Base-by-base conservation (phyloP, 2,113 vertebrate genomes). In the Serinus canaria region DNA sequence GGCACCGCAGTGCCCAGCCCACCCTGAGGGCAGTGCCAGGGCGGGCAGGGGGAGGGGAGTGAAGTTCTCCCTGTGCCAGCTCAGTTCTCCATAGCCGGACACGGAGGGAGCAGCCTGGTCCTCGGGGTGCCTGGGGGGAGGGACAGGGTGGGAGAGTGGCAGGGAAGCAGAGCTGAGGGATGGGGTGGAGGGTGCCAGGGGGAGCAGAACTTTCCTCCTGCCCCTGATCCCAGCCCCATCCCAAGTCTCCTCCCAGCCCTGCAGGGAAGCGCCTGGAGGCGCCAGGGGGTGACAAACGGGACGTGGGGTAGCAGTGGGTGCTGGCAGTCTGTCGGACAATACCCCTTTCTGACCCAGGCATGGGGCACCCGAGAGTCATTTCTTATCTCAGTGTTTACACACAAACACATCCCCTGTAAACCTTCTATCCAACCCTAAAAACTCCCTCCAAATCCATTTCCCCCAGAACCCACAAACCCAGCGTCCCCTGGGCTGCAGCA, bases 281-380 rank as follows among this genome's bases (percentile, higher is more conserved):
- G 77, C 52, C 15, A 11, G n/a, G 23, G 30, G 27, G 13, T 67
- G 67, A 33, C 24, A 82, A 8, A 23, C 0, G 15, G 60, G 39
- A 33, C 8, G 0, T 0, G 52, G 44, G 66, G 35, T 4, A 3
- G 11, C 37, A 33, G 0, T 0, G 37, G 28, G 20, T 2, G 1
- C 55, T 35, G 22, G 31, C 49, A 35, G 14, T 22, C 33, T n/a
- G 33, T 23, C 3, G 9, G 33, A 10, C 55, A 50, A 27, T 15
- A 15, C 10, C 55, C 55, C 33, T n/a, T n/a, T 22, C 13, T 58
- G 21, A 58, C 56, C 56, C 56, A 35, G 56, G 8, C 11, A 20
- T 55, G 53, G 53, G 53, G 18, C 53, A 21, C 4, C 53, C 13
- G 30, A 33, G 19, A 31, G 30, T 22, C 56, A 15, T 24, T 35